Evolutionary conservation across 2,113 vertebrate genomes (phyloP), one percentile per base, ranked within the genome.

Genomic region (Oreocharis arfaki): DNA sequence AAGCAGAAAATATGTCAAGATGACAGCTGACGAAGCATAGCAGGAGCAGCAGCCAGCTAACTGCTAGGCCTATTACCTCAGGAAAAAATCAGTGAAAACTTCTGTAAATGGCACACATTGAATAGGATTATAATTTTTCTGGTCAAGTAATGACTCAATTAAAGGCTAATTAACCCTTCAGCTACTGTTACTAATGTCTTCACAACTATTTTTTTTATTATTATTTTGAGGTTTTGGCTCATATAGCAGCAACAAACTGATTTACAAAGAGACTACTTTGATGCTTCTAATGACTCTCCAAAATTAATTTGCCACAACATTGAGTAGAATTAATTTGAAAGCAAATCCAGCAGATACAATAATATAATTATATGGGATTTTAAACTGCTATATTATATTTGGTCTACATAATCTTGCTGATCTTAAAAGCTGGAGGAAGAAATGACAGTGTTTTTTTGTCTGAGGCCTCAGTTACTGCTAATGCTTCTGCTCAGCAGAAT

Each of bases 1-100:
- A 98, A 98, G 97, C 95, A 97, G 94, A 97, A 98, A 98, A 98
- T 96, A 97, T 97, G 98, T 98, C 98, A 98, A 98, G 98, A 97
- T 98, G 98, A 98, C 98, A 98, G 97, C 97, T 98, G 97, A 96
- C 5, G 85, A 97, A 96, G 93, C 80, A 23, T 73, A 97, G 98
- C 96, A 92, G 96, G 95, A 98, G 91, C 90, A 96, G 87, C 90
- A 97, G 93, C 93, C 90, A 97, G 93, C 93, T 95, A 96, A 92
- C 96, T 98, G 87, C 96, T 93, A 96, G 97, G 97, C 97, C 97
- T 95, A 96, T 98, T 98, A 98, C 97, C 95, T 97, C 60, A 91
- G 97, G 94, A 98, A 96, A 93, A 92, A 97, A 96, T 85, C 70
- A 91, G 49, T 96, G 96, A 91, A 97, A 98, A 97, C 42, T 96